phyloP scores from a whole-genome alignment of 2,113 vertebrate genomes.

The Chloropsis cyanopogon region DNA sequence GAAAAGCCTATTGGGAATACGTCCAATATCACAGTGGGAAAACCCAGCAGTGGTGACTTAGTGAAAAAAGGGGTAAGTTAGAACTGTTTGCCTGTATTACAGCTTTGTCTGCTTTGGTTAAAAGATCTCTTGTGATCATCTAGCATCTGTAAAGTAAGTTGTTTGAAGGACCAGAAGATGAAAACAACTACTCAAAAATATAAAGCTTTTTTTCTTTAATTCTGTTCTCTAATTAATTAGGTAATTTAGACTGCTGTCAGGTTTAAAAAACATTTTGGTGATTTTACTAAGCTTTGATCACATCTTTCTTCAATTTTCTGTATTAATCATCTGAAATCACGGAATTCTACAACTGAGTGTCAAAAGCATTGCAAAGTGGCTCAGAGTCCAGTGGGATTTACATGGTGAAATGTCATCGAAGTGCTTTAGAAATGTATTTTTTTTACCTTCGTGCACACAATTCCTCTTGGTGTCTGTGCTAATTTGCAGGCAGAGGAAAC shows the following conservation, averaged over 20 bases:
- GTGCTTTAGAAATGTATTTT: not conserved
- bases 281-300: conserved; percentile 26
- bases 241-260: not conserved
- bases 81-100: not conserved
- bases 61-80: conserved; percentile 65
- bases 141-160: not conserved
- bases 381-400: not conserved
- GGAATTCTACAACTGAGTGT: not conserved
- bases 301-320: not conserved
- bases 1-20: conserved; percentile 83
- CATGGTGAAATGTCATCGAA: not conserved
- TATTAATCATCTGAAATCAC: not conserved
- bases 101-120: not conserved
- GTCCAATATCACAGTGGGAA: conserved; percentile 44
- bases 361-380: not conserved
- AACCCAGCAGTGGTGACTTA: conserved; percentile 37
- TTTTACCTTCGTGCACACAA: not conserved
- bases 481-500: not conserved
- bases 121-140: not conserved
- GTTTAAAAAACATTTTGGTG: not conserved
- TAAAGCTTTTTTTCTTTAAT: not conserved
- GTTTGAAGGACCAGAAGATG: not conserved
- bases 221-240: not conserved
- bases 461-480: not conserved
- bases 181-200: not conserved